Conservation (phyloP, 37 sponge, comb jelly and placozoan genomes). For the Spongilla lacustris region DNA sequence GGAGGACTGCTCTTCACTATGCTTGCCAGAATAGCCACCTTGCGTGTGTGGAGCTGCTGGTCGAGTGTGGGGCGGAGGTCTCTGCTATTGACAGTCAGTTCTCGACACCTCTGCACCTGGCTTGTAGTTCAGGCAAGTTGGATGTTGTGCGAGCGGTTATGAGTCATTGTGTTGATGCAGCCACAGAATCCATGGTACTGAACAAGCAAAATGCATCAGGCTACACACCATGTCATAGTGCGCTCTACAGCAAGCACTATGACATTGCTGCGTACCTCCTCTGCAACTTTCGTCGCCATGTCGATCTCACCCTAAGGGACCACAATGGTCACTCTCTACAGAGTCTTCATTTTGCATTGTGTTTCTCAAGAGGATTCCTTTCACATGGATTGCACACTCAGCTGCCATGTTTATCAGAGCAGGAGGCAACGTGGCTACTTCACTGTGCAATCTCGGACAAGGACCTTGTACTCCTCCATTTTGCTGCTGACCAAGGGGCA, state of each 20-base stretch:
- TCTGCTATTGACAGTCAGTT: neutral
- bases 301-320: constrained; percentile 9
- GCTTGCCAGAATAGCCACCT: constrained; percentile 4
- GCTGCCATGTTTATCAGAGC: constrained; percentile 27
- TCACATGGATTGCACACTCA: neutral
- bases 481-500: constrained; percentile 17
- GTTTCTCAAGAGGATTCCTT: neutral
- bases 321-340: constrained; percentile 29
- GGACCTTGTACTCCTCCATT: neutral
- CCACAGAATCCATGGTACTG: neutral
- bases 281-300: neutral
- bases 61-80: constrained; percentile 19
- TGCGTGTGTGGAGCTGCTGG: constrained; percentile 12
- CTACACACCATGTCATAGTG: constrained; percentile 23
- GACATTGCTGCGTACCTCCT: constrained; percentile 34
- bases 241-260: constrained; percentile 35
- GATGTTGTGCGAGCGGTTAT: neutral
- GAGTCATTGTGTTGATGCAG: neutral
- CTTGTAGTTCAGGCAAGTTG: constrained; percentile 22
- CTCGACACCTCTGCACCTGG: constrained; percentile 53
- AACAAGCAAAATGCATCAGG: neutral
- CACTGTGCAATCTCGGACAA: constrained; percentile 5
- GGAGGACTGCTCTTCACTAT: constrained; percentile 59
- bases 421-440: constrained; percentile 46
- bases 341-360: constrained; percentile 1